Base-by-base conservation (phyloP, 2,797 vertebrate genomes). In the Sebastes baramenuke region DNA sequence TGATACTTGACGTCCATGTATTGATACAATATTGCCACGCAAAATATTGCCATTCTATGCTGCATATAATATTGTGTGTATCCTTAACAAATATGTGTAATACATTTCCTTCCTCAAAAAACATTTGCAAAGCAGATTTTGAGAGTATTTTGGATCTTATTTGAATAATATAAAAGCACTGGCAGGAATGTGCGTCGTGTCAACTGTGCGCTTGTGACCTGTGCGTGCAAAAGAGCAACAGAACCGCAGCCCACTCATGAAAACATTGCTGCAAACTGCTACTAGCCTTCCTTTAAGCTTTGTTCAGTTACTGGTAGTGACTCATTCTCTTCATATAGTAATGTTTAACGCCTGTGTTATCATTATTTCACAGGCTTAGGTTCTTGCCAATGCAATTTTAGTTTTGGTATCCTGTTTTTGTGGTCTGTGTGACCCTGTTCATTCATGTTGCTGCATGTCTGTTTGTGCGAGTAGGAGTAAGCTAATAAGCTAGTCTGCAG, bases 391-490 rank as follows among this genome's bases (percentile, higher is more conserved):
- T 56, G 12, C 10, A 56, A 22, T 73, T 73, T 60, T 42, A 18
- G 30, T 42, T 36, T 25, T 29, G 5, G 8, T 34, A 18, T 65
- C 59, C 32, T 58, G 20, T 67, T 59, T 59, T 62, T 4, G 5
- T 61, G 16, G 13, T 25, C 61, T 61, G 60, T 52, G 42, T 67
- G 60, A 68, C 24, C 65, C 16, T 18, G 42, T 64, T 67, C 14
- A 74, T 72, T 80, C 60, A 66, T 52, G 8, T 13, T 67, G 54
- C 3, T 55, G 14, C 6, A 2, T 62, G 20, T 36, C 11, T 74
- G 32, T 67, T 75, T 72, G 25, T 46, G 7, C 65, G 69, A 77
- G 72, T 70, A 13, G 64, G 64, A 72, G 30, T 36, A 18, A 67
- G 32, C 27, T 72, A 27, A 68, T 54, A 49, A 59, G 30, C n/a